These are phyloP conservation scores for Zosterops hypoxanthus DNA, from an alignment of 2,113 vertebrate genomes.

Conservation along the genomic window DNA sequence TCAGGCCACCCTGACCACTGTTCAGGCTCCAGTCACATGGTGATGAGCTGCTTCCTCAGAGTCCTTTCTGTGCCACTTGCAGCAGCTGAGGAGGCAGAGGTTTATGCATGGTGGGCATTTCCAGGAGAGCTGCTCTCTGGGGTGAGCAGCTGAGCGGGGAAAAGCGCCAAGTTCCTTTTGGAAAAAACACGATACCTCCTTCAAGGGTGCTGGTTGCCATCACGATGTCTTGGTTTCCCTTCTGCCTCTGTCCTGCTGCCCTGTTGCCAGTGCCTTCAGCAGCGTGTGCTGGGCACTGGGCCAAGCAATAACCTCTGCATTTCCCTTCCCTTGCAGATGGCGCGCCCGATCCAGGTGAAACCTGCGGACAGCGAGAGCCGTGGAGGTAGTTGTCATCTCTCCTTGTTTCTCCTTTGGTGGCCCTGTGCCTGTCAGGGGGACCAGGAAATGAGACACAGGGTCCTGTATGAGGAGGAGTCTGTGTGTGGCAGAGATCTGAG, in stretches of 20 bases:
- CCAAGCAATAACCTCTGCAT: constrained; percentile 19
- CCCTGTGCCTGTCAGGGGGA: not conserved
- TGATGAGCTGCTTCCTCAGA: not conserved
- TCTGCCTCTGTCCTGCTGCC: not conserved
- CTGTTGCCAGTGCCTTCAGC: not conserved
- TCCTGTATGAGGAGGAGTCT: not conserved
- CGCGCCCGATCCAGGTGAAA: constrained; percentile 84
- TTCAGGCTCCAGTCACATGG: not conserved
- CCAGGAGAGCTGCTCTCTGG: not conserved
- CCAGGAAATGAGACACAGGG: not conserved
- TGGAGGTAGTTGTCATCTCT: constrained; percentile 88
- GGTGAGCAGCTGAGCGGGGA: not conserved
- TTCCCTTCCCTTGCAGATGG: constrained; percentile 76
- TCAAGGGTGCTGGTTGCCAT: not conserved
- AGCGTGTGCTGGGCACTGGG: not conserved
- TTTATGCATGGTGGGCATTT: not conserved
- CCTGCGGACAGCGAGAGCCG: constrained; percentile 97
- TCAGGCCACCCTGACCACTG: not conserved
- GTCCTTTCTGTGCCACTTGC: not conserved
- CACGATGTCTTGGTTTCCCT: not conserved
- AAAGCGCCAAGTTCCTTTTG: not conserved
- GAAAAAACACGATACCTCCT: not conserved
- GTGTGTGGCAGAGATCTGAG: not conserved
- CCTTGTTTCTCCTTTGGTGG: constrained; percentile 31
- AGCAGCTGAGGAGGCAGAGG: not conserved